Percentiles rank a stretch among this genome's conserved stretches.
phyloP scores from a whole-genome alignment of 2,113 vertebrate genomes.

The Setophaga kirtlandii region DNA sequence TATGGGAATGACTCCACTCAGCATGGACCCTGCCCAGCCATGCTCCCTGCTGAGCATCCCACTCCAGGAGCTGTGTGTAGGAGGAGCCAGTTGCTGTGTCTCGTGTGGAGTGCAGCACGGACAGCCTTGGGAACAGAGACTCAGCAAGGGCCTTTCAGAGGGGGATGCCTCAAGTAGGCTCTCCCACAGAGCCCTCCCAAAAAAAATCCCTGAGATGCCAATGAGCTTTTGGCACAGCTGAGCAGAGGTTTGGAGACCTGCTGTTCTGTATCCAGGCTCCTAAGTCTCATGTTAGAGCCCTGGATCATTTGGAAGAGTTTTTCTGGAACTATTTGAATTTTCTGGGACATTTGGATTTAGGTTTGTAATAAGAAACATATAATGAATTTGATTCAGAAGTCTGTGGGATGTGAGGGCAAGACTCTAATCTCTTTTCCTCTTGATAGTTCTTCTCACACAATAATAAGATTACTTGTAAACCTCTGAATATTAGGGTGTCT shows the following conservation, averaged over 20 bases:
- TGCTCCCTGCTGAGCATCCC: neutral
- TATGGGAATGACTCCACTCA: neutral
- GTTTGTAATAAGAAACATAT: neutral
- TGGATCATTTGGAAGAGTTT: neutral
- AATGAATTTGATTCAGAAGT: neutral
- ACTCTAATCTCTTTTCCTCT: neutral
- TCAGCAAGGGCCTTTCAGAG: neutral
- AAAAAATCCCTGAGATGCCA: neutral
- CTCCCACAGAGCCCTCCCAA: neutral
- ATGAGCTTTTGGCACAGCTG: neutral
- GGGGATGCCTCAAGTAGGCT: accelerated
- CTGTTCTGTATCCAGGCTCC: neutral
- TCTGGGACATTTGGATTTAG: neutral
- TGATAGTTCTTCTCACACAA: neutral
- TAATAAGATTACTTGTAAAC: slow-evolving; percentile 12
- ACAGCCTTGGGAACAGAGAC: neutral
- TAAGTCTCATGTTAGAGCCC: neutral
- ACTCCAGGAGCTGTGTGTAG: accelerated
- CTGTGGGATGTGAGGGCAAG: neutral
- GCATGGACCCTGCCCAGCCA: neutral
- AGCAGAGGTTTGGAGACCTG: neutral
- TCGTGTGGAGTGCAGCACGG: neutral
- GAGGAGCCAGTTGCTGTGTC: neutral
- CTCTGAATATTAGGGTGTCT: neutral
- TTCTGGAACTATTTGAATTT: neutral